Percentiles rank a stretch among this genome's conserved stretches.
Evolutionary conservation across 2,888 invertebrate genomes (phyloP).

Genomic region (Merodon equestris): DNA sequence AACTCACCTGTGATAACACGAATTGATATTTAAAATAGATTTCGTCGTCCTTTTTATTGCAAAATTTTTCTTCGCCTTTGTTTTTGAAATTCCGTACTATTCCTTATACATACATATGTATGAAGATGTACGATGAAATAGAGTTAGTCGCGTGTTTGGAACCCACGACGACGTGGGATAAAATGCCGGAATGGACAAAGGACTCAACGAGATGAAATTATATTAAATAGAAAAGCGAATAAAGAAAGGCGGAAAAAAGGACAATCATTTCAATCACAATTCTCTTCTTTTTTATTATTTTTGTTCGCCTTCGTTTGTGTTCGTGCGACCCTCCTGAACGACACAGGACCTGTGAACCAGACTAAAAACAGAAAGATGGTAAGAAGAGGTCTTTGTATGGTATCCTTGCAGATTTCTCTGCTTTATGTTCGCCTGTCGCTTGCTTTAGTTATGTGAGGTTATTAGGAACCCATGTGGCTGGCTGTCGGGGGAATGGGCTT

Average conservation of each 20-base stretch:
- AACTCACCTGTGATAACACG: slow-evolving; percentile 50
- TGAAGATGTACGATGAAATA: too few species aligned
- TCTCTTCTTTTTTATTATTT: slow-evolving; percentile 12
- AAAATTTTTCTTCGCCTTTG: slow-evolving; percentile 7
- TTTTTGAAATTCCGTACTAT: background rate
- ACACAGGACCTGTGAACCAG: too few species aligned
- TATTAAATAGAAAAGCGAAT: slow-evolving; percentile 16
- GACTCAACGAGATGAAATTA: slow-evolving; percentile 23
- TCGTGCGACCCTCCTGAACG: too few species aligned
- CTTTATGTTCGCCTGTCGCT: slow-evolving; percentile 55
- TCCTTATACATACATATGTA: too few species aligned
- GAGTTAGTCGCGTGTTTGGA: too few species aligned
- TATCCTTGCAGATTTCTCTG: slow-evolving; percentile 53
- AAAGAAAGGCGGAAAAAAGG: slow-evolving; percentile 7
- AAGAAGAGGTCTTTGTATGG: slow-evolving; percentile 11
- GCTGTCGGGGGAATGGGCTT: slow-evolving; percentile 47
- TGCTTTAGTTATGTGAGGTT: slow-evolving; percentile 51
- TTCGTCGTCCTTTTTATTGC: slow-evolving; percentile 11
- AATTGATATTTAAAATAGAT: slow-evolving; percentile 40
- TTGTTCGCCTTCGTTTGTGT: too few species aligned
- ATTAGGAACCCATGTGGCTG: slow-evolving; percentile 35
- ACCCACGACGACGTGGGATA: too few species aligned
- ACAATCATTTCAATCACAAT: slow-evolving; percentile 48
- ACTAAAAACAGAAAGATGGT: too few species aligned
- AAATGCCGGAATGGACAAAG: slow-evolving; percentile 16